phyloP scores from a whole-genome alignment of 2,797 vertebrate species.

The Sebastes hubbsi region DNA sequence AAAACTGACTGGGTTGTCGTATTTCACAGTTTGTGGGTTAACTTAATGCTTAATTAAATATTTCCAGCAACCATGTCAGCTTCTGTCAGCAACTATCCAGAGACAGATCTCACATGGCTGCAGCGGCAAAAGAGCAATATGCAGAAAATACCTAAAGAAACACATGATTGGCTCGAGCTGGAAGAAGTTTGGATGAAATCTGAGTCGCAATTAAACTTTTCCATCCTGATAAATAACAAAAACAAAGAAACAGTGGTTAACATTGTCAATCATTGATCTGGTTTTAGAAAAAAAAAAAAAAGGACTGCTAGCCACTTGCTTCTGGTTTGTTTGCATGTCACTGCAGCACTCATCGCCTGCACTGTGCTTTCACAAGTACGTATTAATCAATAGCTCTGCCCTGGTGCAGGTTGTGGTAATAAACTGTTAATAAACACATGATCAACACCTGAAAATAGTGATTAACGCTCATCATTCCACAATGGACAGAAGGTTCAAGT shows the following conservation, averaged over 20 bases:
- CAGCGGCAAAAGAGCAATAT: not conserved
- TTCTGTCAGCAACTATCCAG: not conserved
- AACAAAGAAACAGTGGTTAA: slow-evolving; percentile 34
- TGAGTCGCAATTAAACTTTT: slow-evolving; percentile 11
- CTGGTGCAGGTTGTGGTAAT: slow-evolving; percentile 4
- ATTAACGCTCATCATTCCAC: slow-evolving; percentile 29
- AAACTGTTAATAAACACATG: slow-evolving; percentile 27
- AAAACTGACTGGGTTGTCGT: not conserved
- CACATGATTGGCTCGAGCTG: not conserved
- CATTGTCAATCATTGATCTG: not conserved
- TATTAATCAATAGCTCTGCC: not conserved
- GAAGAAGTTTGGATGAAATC: not conserved
- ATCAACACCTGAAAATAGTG: slow-evolving; percentile 28
- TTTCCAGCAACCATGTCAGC: not conserved
- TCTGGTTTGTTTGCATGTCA: not conserved
- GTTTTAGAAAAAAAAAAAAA: not conserved
- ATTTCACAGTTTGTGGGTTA: not conserved
- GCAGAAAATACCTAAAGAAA: not conserved
- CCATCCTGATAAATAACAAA: slow-evolving; percentile 24
- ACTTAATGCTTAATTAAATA: slow-evolving; percentile 2
- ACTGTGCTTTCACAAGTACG: slow-evolving; percentile 9
- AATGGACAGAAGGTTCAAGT: slow-evolving; percentile 29
- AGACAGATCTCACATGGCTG: not conserved
- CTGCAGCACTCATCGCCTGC: slow-evolving; percentile 2
- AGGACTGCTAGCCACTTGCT: not conserved